phyloP scores from a whole-genome alignment of 2,113 vertebrate species.

The Calonectris borealis region DNA sequence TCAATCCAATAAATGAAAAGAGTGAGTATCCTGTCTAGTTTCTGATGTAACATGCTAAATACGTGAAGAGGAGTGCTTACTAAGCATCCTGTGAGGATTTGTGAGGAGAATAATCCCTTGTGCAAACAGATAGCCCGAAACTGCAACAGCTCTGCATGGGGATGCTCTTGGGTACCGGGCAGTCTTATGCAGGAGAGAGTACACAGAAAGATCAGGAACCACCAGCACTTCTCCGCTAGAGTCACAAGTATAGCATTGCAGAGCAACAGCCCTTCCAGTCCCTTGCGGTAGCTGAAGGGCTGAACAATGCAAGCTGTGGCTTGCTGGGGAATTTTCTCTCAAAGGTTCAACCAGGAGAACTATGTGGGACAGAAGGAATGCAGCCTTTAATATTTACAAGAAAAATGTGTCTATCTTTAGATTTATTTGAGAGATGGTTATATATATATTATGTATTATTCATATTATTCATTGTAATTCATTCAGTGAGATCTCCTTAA shows the following conservation, averaged over 20 bases:
- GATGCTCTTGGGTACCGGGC: fast-evolving
- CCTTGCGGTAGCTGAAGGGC: not conserved
- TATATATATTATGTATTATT: not conserved
- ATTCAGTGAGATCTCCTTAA: not conserved
- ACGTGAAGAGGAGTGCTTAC: not conserved
- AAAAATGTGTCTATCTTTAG: not conserved
- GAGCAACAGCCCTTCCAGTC: not conserved
- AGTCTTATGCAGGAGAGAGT: not conserved
- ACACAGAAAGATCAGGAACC: not conserved
- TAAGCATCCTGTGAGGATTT: not conserved
- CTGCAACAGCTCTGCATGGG: not conserved
- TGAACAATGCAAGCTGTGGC: not conserved
- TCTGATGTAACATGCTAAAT: not conserved
- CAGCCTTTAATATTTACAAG: not conserved
- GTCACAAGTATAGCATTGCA: not conserved
- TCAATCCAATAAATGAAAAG: not conserved
- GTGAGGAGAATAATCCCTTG: not conserved
- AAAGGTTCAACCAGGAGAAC: not conserved
- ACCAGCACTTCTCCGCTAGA: fast-evolving
- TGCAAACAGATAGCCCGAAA: not conserved
- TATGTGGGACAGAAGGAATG: not conserved
- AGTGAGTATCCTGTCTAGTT: not conserved
- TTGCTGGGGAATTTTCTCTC: not conserved
- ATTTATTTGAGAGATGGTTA: not conserved
- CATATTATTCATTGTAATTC: not conserved